These are phyloP conservation scores for Cheumatopsyche charites DNA, from an alignment of 1,140 invertebrate genomes.

Conservation along the genomic window DNA sequence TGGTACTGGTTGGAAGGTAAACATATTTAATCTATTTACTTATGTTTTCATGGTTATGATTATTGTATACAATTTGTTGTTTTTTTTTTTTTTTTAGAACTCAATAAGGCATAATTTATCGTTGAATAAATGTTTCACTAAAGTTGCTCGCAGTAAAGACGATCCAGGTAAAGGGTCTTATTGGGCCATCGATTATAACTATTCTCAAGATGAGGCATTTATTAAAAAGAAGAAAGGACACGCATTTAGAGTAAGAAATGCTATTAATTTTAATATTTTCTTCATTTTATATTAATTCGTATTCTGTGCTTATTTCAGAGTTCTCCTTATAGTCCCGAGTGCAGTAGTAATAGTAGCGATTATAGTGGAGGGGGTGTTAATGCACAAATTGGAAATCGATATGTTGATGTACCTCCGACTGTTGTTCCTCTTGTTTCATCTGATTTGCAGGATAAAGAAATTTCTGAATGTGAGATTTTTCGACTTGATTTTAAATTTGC, in stretches of 20 bases:
- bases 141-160: conserved; percentile 68
- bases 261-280: neutral
- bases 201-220: conserved; percentile 88
- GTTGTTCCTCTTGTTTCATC: neutral
- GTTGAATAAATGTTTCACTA: conserved; percentile 85
- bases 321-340: conserved; percentile 61
- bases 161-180: conserved; percentile 70
- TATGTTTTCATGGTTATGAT: neutral
- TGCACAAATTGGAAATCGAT: neutral
- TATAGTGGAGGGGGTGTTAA: conserved; percentile 50
- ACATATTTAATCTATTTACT: conserved; percentile 42
- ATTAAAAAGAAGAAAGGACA: conserved; percentile 60
- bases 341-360: conserved; percentile 59
- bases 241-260: conserved; percentile 53
- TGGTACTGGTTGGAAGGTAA: conserved; percentile 76
- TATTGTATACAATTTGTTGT: no score
- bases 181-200: conserved; percentile 67
- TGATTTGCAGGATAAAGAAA: conserved; percentile 21
- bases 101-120: conserved; percentile 93
- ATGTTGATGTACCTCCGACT: conserved; percentile 9
- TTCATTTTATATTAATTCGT: neutral
- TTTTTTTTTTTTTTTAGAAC: conserved; percentile 68
- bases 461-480: conserved; percentile 14
- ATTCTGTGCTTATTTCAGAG: conserved; percentile 53
- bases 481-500: no score